Percentiles rank a stretch among this genome's conserved stretches.
phyloP scores from a whole-genome alignment of 2,888 invertebrate species.

The Drosophila basisetae region DNA sequence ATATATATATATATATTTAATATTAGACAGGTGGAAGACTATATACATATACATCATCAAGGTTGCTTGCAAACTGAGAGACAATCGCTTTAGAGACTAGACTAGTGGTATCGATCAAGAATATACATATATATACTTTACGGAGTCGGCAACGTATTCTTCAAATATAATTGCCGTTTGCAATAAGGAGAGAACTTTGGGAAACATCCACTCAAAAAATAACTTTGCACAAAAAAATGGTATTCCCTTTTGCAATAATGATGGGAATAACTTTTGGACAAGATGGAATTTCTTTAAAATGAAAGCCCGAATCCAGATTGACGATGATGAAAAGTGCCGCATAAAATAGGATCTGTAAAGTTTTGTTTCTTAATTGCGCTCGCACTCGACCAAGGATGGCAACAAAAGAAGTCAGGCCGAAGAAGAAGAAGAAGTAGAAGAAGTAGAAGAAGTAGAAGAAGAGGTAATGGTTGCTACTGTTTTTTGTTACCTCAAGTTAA shows the following conservation, averaged over 20 bases:
- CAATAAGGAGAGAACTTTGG: background rate
- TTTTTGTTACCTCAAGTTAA: background rate
- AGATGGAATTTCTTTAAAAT: no score
- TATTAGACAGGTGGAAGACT: background rate
- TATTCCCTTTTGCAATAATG: background rate
- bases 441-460: background rate
- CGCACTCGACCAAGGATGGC: background rate
- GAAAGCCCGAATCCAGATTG: background rate
- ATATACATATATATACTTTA: background rate
- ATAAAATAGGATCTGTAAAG: background rate
- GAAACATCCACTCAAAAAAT: background rate
- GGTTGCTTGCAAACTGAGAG: background rate
- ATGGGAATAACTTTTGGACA: background rate
- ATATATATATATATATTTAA: background rate
- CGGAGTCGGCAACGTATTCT: background rate
- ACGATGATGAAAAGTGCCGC: background rate
- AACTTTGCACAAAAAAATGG: background rate
- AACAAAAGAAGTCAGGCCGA: background rate
- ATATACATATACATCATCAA: no score
- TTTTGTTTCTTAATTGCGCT: background rate
- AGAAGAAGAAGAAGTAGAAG: no score
- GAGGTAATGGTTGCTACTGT: constrained; percentile 46
- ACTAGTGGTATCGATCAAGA: background rate
- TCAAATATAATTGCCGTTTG: background rate
- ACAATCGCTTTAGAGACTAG: background rate